These are phyloP conservation scores for Napeogenes inachia DNA, from an alignment of 2,888 invertebrate species.

Conservation along the genomic window DNA sequence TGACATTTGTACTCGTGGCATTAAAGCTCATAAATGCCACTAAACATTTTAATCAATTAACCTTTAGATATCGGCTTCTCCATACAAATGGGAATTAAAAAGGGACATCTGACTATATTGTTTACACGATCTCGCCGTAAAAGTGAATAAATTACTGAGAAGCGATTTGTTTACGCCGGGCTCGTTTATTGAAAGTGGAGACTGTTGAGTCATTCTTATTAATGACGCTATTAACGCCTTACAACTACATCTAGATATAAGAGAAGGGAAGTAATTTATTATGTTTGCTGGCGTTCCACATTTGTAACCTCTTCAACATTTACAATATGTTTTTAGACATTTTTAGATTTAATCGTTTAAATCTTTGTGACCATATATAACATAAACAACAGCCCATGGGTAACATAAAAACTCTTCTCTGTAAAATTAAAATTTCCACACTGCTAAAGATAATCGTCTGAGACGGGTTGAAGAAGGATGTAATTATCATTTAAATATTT, in stretches of 20 bases:
- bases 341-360: no score
- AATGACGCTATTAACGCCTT: conserved; percentile 24
- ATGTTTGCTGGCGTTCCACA: not conserved
- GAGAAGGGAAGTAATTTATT: no score
- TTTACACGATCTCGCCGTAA: conserved; percentile 35
- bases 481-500: conserved; percentile 7
- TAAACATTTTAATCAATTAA: conserved; percentile 24
- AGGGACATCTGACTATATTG: conserved; percentile 26
- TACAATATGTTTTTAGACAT: no score
- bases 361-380: not conserved
- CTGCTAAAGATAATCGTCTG: conserved; percentile 2
- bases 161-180: conserved; percentile 33
- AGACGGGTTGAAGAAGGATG: not conserved
- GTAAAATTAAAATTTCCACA: conserved; percentile 2
- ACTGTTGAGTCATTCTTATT: conserved; percentile 19
- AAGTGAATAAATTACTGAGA: conserved; percentile 35
- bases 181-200: conserved; percentile 26
- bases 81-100: conserved; percentile 24
- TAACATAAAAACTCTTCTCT: no score
- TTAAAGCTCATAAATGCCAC: not conserved
- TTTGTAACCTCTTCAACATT: not conserved
- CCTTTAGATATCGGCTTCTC: conserved; percentile 16
- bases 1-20: not conserved
- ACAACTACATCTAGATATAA: conserved; percentile 6
- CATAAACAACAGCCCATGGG: no score